Percentiles rank a stretch among this genome's conserved stretches.
These are phyloP conservation scores for Argentina silus DNA, from an alignment of 2,797 vertebrate species.

Conservation along the genomic window DNA sequence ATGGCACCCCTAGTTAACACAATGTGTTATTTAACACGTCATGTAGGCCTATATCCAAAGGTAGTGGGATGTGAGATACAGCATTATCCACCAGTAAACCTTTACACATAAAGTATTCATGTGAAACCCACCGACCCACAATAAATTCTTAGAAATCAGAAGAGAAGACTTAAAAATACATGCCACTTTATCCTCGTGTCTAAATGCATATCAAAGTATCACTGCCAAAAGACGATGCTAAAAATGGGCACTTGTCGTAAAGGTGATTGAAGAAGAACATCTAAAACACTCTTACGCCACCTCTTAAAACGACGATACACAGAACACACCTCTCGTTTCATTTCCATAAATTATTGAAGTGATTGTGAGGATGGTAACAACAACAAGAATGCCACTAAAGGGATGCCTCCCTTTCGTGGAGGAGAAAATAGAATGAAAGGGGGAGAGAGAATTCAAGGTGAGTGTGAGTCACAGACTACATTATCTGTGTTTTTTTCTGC, in stretches of 20 bases:
- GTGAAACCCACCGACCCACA: not conserved
- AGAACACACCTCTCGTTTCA: conserved; percentile 66
- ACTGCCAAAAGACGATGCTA: conserved; percentile 10
- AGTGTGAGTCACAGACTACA: conserved; percentile 77
- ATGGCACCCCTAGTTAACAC: too few relatives aligned
- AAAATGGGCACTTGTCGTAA: conserved; percentile 15
- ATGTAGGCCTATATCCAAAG: too few relatives aligned
- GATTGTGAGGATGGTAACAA: conserved; percentile 71
- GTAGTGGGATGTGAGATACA: too few relatives aligned
- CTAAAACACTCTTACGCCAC: conserved; percentile 32
- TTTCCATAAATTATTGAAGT: conserved; percentile 77
- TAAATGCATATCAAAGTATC: not conserved
- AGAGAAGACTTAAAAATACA: conserved; percentile 3
- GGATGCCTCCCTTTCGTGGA: conserved; percentile 59
- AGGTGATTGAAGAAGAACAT: conserved; percentile 21
- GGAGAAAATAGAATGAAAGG: conserved; percentile 34
- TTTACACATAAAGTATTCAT: not conserved
- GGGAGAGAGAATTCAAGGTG: conserved; percentile 74
- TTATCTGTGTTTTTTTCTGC: conserved; percentile 76
- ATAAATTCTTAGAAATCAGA: not conserved
- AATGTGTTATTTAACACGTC: too few relatives aligned
- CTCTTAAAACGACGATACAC: conserved; percentile 63
- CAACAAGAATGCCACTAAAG: conserved; percentile 48
- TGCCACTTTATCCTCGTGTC: not conserved
- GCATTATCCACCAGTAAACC: too few relatives aligned